phyloP scores from a whole-genome alignment of 2,888 invertebrate genomes.

The Aphidoletes aphidimyza region DNA sequence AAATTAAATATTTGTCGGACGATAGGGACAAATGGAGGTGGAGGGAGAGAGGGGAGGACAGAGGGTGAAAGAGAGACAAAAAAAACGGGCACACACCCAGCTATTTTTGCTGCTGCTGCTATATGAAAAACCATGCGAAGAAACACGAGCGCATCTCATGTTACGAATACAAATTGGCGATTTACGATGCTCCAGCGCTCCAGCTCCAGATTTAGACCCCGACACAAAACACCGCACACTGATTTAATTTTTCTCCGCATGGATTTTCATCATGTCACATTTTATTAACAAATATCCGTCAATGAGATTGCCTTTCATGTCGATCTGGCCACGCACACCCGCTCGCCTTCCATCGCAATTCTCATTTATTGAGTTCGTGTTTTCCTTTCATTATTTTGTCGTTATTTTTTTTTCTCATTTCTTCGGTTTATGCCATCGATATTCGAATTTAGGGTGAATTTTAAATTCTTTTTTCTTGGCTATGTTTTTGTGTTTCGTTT shows the following conservation, averaged over 20 bases:
- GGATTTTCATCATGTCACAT: slow-evolving; percentile 59
- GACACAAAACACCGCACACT: slow-evolving; percentile 53
- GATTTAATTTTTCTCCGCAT: slow-evolving; percentile 57
- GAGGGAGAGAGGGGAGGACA: too few species aligned
- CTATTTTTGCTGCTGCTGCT: not conserved
- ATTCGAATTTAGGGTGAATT: slow-evolving; percentile 54
- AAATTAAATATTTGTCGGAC: slow-evolving; percentile 43
- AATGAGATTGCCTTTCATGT: slow-evolving; percentile 60
- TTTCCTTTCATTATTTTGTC: slow-evolving; percentile 15
- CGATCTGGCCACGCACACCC: not conserved
- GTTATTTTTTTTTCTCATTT: slow-evolving; percentile 47
- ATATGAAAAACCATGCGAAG: not conserved
- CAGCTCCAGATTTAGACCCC: too few species aligned
- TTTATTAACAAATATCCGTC: slow-evolving; percentile 60
- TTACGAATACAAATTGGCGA: slow-evolving; percentile 50
- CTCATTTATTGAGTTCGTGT: slow-evolving; percentile 51
- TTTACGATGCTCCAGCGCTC: not conserved
- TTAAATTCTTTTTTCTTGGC: slow-evolving; percentile 47
- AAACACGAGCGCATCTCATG: not conserved
- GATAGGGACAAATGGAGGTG: too few species aligned
- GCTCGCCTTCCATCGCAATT: not conserved
- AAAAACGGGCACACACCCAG: not conserved
- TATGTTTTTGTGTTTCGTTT: not conserved
- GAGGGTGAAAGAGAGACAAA: too few species aligned
- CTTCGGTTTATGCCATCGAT: slow-evolving; percentile 19